Evolutionary conservation across 2,888 invertebrate species (phyloP), one percentile per base, ranked within the genome.

Genomic region (Platynereis dumerilii): DNA sequence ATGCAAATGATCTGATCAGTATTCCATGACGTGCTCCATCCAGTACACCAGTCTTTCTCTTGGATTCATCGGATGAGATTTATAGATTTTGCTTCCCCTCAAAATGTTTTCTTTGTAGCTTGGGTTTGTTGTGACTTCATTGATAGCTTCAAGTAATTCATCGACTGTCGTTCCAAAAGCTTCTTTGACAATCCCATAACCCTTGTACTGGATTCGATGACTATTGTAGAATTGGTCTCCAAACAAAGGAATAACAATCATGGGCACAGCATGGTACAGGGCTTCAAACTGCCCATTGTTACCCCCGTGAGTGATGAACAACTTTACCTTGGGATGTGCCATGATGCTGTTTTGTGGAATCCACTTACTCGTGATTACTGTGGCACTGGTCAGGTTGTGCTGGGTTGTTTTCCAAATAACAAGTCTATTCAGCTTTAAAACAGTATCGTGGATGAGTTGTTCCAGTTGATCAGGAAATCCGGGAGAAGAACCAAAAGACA

Each of bases 231-330:
- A 39, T 44, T 73, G 72, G 28, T 76, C 76, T 2, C 45, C 67
- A 55, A 65, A 67, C 0, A 75, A 29, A 2, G 76, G 75, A n/a
- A 74, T 39, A 0, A 69, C 68, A 2, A 76, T 58, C 64, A 74
- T 72, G 1, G 76, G 76, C 5, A 75, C 72, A 0, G 65, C 73
- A 59, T 74, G 69, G 45, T 70, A 74, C n/a, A 76, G 29, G 2
- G 68, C 72, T 58, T 76, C 74, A 65, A 64, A 71, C 22, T 67
- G 67, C 0, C 75, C 72, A 57, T 71, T 72, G 45, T 58, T 68
- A 1, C 76, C 76, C 55, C 75, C 74, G 58, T 76, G 76, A 7
- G 74, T 70, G 15, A 76, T 67, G 60, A 76, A 74, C 24, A 72
- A 58, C 63, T 69, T 72, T 5, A 66, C 64, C 15, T 72, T 74